These are phyloP conservation scores for Chlorocebus sabaeus DNA, from an alignment of 2,113 vertebrate species.

Conservation along the genomic window DNA sequence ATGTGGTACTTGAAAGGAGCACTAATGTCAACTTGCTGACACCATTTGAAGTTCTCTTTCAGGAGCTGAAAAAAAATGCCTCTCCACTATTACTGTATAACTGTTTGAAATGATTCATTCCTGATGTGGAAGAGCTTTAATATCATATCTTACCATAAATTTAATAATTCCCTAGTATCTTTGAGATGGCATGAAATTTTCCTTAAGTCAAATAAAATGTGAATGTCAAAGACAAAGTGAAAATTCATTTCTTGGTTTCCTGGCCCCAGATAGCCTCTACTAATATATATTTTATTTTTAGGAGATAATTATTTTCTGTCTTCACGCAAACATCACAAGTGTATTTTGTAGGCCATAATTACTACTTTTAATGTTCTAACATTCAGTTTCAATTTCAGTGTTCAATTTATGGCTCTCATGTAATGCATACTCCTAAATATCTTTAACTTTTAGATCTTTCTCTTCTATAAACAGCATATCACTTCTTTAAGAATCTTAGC, in stretches of 20 bases:
- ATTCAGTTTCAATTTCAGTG: too few relatives aligned
- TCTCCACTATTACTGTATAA: background rate
- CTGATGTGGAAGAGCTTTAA: background rate
- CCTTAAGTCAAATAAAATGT: background rate
- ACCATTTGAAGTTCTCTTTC: constrained; percentile 1
- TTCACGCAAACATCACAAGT: background rate
- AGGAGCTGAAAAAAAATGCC: background rate
- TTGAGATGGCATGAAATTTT: background rate
- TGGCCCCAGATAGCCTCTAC: background rate
- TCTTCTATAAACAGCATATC: background rate
- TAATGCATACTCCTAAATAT: background rate
- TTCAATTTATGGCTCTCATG: background rate
- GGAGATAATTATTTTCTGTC: background rate
- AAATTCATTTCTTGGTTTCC: constrained; percentile 1
- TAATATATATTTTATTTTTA: background rate
- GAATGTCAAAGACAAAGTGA: background rate
- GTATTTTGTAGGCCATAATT: background rate
- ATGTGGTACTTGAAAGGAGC: background rate
- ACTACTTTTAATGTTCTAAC: background rate
- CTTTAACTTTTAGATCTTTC: background rate
- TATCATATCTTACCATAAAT: background rate
- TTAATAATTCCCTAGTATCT: background rate
- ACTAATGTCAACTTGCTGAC: background rate
- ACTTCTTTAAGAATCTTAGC: background rate
- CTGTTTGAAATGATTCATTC: constrained; percentile 17